Evolutionary conservation across 2,888 invertebrate genomes (phyloP).

Genomic region (Frankliniella fusca): DNA sequence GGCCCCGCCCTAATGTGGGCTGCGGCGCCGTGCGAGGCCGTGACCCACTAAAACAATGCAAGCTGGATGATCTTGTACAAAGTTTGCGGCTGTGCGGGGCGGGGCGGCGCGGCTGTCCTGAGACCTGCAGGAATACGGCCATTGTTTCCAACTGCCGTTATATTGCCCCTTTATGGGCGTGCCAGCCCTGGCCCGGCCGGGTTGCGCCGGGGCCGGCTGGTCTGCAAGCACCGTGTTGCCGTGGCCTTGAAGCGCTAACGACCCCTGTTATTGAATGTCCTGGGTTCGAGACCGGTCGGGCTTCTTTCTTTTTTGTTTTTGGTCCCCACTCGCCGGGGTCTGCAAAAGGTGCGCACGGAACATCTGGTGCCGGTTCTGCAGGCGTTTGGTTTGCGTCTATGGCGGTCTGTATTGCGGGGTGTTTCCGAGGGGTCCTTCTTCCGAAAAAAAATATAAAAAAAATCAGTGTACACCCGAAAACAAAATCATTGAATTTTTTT

Average conservation of each 20-base stretch:
- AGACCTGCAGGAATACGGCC: background rate
- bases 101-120: background rate
- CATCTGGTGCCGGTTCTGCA: no score
- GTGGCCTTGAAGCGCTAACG: no score
- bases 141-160: slow-evolving; percentile 8
- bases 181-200: background rate
- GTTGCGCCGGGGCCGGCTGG: background rate
- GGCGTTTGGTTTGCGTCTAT: no score
- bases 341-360: no score
- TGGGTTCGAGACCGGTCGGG: background rate
- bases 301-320: background rate
- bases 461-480: no score
- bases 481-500: no score
- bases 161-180: background rate
- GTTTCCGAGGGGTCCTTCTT: no score
- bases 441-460: no score
- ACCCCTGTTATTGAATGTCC: background rate
- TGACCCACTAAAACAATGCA: background rate
- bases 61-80: background rate
- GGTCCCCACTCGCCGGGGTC: no score
- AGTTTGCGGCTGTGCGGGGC: background rate
- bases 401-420: no score
- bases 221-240: background rate
- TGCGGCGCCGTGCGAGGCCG: no score
- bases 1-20: no score